phyloP scores from a whole-genome alignment of 2,888 invertebrate genomes.

The Iselma pallidipennis region DNA sequence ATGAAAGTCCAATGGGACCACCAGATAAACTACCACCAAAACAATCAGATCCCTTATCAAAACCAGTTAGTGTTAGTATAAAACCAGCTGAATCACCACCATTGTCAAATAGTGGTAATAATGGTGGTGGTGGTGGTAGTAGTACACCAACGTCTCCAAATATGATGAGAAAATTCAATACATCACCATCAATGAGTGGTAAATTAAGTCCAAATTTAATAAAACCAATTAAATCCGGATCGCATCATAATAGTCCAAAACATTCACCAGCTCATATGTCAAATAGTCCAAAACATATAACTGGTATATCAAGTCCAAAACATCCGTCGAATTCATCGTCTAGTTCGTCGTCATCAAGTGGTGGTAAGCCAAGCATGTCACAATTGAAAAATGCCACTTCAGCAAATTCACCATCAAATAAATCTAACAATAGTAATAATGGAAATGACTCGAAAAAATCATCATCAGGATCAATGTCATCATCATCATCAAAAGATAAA shows the following conservation, averaged over 20 bases:
- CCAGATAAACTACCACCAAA: constrained; percentile 74
- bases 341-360: constrained; percentile 58
- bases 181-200: constrained; percentile 71
- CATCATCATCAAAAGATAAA: constrained; percentile 42
- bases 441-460: constrained; percentile 62
- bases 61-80: constrained; percentile 74
- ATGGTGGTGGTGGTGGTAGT: constrained; percentile 18
- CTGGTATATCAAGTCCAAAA: constrained; percentile 75
- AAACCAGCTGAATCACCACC: constrained; percentile 68
- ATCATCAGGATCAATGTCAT: constrained; percentile 58
- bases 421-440: constrained; percentile 50
- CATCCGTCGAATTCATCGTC: constrained; percentile 76
- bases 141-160: constrained; percentile 69
- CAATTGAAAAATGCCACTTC: constrained; percentile 80
- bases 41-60: constrained; percentile 67
- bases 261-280: constrained; percentile 71
- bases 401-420: constrained; percentile 65
- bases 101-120: constrained; percentile 29
- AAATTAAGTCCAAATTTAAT: constrained; percentile 62
- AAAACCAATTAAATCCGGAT: constrained; percentile 60
- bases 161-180: constrained; percentile 70
- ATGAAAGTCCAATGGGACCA: constrained; percentile 80
- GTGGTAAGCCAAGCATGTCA: constrained; percentile 87
- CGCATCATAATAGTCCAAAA: constrained; percentile 69
- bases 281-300: constrained; percentile 74